These are phyloP conservation scores for Cryptotermes secundus DNA, from an alignment of 1,140 invertebrate genomes.

Conservation along the genomic window DNA sequence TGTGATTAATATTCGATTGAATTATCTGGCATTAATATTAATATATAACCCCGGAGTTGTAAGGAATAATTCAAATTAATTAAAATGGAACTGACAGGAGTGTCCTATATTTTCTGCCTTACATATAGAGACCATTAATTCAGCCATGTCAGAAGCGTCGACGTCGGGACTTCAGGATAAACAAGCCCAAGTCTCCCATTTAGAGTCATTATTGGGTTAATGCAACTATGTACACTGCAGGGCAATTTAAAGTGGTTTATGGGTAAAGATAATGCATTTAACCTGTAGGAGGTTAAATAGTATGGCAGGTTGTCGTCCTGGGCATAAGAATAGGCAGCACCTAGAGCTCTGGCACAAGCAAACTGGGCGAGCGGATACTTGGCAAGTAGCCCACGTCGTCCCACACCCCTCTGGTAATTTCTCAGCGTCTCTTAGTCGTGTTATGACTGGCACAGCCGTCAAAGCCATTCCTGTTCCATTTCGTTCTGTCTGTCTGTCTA, in stretches of 20 bases:
- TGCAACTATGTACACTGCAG: neutral
- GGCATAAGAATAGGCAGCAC: neutral
- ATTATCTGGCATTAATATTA: no score
- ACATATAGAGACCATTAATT: no score
- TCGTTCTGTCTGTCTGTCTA: no score
- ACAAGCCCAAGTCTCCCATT: neutral
- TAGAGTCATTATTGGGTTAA: neutral
- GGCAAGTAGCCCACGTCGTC: neutral
- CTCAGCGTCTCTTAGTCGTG: neutral
- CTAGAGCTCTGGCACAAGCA: no score
- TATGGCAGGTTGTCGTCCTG: neutral
- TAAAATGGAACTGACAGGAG: no score
- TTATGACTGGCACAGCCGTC: neutral
- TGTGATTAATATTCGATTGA: no score
- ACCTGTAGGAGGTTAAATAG: conserved; percentile 1
- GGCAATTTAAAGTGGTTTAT: neutral
- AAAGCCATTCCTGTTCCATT: neutral
- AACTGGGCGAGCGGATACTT: neutral
- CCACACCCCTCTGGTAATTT: neutral
- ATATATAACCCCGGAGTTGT: no score
- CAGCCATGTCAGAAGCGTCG: neutral
- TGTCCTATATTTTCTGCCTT: no score
- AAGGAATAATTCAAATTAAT: no score
- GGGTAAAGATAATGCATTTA: neutral
- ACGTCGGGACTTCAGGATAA: neutral